phyloP scores from a whole-genome alignment of 2,888 invertebrate species.

The Drosophila austrosaltans region DNA sequence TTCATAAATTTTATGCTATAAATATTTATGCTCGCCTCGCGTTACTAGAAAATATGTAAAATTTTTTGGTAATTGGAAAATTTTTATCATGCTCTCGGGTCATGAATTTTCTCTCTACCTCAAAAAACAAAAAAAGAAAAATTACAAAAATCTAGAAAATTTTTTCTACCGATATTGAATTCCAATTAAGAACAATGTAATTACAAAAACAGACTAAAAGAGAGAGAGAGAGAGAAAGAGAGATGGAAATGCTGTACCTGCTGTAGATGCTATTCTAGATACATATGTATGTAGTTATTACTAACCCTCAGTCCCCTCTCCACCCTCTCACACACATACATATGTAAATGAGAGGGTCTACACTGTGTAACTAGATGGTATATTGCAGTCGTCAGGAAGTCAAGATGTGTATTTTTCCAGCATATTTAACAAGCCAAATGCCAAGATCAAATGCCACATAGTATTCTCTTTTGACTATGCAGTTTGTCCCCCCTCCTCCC shows the following conservation, averaged over 20 bases:
- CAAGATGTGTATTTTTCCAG: constrained; percentile 73
- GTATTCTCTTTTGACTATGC: constrained; percentile 32
- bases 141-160: not conserved
- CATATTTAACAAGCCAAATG: constrained; percentile 79
- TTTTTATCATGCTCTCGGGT: constrained; percentile 63
- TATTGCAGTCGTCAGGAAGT: constrained; percentile 55
- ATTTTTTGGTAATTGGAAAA: constrained; percentile 73
- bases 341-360: no score
- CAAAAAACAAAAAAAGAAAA: not conserved
- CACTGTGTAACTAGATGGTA: constrained; percentile 9
- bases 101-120: not conserved
- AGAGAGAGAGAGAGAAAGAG: not conserved
- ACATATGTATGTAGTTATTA: constrained; percentile 1
- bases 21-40: constrained; percentile 67
- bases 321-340: no score
- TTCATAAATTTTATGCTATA: constrained; percentile 72
- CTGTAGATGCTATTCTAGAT: constrained; percentile 34
- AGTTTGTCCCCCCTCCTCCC: constrained; percentile 13
- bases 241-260: not conserved
- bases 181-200: constrained; percentile 67
- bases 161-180: constrained; percentile 60
- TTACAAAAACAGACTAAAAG: constrained; percentile 52
- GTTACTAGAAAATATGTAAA: constrained; percentile 70
- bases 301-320: not conserved
- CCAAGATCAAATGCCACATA: constrained; percentile 46